These are phyloP conservation scores for Sebastes fasciatus DNA, from an alignment of 2,113 vertebrate genomes.

Conservation along the genomic window DNA sequence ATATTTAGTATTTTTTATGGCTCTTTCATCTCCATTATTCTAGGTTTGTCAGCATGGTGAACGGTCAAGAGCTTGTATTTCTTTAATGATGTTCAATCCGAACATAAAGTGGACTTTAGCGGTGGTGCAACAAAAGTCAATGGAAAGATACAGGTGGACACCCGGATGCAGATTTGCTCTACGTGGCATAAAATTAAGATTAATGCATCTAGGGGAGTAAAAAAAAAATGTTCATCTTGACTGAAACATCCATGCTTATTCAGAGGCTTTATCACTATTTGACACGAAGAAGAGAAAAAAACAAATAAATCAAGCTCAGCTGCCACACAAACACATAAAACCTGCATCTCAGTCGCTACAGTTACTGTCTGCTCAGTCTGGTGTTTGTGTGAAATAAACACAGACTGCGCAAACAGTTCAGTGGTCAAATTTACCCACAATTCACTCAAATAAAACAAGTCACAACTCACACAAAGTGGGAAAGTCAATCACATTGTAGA, in stretches of 20 bases:
- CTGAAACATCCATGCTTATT: not conserved
- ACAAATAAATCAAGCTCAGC: not conserved
- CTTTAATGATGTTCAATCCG: not conserved
- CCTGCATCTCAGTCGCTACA: not conserved
- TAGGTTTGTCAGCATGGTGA: not conserved
- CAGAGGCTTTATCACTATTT: not conserved
- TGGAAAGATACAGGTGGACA: not conserved
- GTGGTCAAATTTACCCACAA: constrained; percentile 1
- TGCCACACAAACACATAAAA: not conserved
- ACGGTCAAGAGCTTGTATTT: not conserved
- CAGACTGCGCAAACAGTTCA: constrained; percentile 1
- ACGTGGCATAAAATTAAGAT: too few relatives aligned
- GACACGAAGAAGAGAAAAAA: not conserved
- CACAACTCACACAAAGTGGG: not conserved
- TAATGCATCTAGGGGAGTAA: not conserved
- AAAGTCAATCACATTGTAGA: not conserved
- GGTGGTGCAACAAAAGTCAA: not conserved
- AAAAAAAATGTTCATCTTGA: not conserved
- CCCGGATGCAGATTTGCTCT: not conserved
- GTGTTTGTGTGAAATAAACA: constrained; percentile 13
- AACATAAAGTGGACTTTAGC: not conserved
- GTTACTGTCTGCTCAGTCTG: not conserved
- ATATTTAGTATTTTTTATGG: constrained; percentile 4
- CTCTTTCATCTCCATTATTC: not conserved
- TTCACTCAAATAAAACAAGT: not conserved